phyloP scores from a whole-genome alignment of 1,140 invertebrate genomes.

The Thaumatotibia leucotreta region DNA sequence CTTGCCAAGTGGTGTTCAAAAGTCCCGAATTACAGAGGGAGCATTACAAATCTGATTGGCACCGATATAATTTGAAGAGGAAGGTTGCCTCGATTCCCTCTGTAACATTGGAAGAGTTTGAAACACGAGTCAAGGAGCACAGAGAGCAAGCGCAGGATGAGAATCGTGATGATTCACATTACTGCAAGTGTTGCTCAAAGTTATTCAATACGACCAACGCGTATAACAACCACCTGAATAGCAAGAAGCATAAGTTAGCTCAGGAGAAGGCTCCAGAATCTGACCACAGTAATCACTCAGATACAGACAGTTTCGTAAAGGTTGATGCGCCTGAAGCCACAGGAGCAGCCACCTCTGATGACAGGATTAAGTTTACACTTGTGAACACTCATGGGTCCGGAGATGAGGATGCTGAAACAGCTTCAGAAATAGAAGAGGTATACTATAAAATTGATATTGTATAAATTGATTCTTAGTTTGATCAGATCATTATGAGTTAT shows the following conservation, averaged over 20 bases:
- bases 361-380: conserved; percentile 56
- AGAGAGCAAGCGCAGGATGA: conserved; percentile 75
- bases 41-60: conserved; percentile 97
- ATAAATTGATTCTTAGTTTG: not conserved
- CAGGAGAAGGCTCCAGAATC: conserved; percentile 44
- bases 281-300: conserved; percentile 50
- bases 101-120: conserved; percentile 90
- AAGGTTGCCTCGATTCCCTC: conserved; percentile 93
- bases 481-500: not conserved
- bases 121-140: conserved; percentile 82
- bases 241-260: conserved; percentile 93
- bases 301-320: conserved; percentile 59
- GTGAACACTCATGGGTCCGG: conserved; percentile 49
- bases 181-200: conserved; percentile 91
- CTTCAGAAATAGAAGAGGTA: conserved; percentile 77
- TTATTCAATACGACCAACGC: conserved; percentile 90
- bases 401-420: conserved; percentile 69
- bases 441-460: not conserved
- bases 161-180: conserved; percentile 67
- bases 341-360: conserved; percentile 17
- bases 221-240: conserved; percentile 93
- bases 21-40: conserved; percentile 88
- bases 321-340: conserved; percentile 31
- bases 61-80: conserved; percentile 97
- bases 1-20: conserved; percentile 91